These are phyloP conservation scores for Zygaena filipendulae DNA, from an alignment of 2,888 invertebrate genomes.

Conservation along the genomic window DNA sequence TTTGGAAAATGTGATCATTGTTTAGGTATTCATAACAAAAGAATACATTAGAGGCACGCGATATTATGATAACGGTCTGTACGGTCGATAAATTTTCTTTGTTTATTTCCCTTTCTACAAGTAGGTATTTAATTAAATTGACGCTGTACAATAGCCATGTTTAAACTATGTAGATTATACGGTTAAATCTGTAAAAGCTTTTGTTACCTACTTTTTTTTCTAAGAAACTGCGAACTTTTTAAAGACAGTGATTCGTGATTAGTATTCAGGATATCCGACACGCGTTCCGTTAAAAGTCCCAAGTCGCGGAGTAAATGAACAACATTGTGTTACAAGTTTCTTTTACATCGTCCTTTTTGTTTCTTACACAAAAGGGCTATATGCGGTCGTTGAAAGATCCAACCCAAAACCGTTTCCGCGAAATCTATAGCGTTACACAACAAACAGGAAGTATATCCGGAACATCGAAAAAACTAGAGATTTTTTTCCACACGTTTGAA, in stretches of 20 bases:
- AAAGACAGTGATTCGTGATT: slow-evolving; percentile 30
- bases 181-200: too few species aligned
- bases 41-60: slow-evolving; percentile 28
- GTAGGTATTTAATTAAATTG: too few species aligned
- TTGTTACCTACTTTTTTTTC: too few species aligned
- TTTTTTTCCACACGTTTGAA: slow-evolving; percentile 35
- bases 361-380: slow-evolving; percentile 55
- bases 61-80: too few species aligned
- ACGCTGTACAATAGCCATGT: too few species aligned
- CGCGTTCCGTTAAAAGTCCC: slow-evolving; percentile 18
- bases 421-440: slow-evolving; percentile 58
- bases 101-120: too few species aligned
- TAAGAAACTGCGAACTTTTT: too few species aligned
- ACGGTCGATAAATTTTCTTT: too few species aligned
- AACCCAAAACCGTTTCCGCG: slow-evolving; percentile 47
- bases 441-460: slow-evolving; percentile 64
- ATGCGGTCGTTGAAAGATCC: slow-evolving; percentile 49
- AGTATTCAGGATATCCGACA: slow-evolving; percentile 12
- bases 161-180: too few species aligned
- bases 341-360: slow-evolving; percentile 38
- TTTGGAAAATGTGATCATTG: slow-evolving; percentile 23
- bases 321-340: slow-evolving; percentile 30
- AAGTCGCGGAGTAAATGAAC: slow-evolving; percentile 43
- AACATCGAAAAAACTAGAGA: slow-evolving; percentile 37
- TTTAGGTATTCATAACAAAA: too few species aligned